Conservation (phyloP, 2,113 vertebrate genomes). For the Pyxicephalus adspersus region DNA sequence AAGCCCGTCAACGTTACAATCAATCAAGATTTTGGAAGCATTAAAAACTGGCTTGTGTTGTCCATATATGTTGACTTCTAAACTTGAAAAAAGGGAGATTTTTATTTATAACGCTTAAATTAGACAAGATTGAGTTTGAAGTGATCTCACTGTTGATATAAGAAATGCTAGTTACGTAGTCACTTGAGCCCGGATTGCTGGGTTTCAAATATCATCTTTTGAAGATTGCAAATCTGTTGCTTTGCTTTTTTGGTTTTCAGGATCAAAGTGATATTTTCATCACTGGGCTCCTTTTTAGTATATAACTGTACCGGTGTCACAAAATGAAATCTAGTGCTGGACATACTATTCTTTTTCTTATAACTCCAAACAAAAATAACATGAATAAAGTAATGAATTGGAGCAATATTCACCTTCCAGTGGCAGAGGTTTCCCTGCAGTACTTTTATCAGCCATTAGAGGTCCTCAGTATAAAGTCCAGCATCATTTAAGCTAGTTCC, state of each 20-base stretch:
- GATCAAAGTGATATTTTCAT: conserved; percentile 47
- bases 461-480: too few species aligned
- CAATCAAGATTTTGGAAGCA: conserved; percentile 38
- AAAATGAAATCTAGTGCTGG: conserved; percentile 58
- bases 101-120: not conserved
- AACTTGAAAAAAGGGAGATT: not conserved
- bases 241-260: conserved; percentile 55
- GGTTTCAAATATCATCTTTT: not conserved
- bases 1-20: conserved; percentile 31
- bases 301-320: conserved; percentile 48
- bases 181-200: not conserved
- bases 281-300: conserved; percentile 47
- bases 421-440: too few species aligned
- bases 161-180: conserved; percentile 34
- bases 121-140: conserved; percentile 18
- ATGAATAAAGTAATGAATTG: too few species aligned
- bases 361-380: not conserved
- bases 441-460: too few species aligned
- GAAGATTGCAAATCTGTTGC: conserved; percentile 25
- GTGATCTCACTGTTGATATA: conserved; percentile 50
- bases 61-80: conserved; percentile 46
- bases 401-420: too few species aligned
- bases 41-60: conserved; percentile 5
- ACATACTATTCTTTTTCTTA: conserved; percentile 23
- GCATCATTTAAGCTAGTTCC: too few species aligned